Evolutionary conservation across 92 coral and sea anemone species (phyloP), one percentile per base, ranked within the genome.

Genomic region (Palythoa grandis): DNA sequence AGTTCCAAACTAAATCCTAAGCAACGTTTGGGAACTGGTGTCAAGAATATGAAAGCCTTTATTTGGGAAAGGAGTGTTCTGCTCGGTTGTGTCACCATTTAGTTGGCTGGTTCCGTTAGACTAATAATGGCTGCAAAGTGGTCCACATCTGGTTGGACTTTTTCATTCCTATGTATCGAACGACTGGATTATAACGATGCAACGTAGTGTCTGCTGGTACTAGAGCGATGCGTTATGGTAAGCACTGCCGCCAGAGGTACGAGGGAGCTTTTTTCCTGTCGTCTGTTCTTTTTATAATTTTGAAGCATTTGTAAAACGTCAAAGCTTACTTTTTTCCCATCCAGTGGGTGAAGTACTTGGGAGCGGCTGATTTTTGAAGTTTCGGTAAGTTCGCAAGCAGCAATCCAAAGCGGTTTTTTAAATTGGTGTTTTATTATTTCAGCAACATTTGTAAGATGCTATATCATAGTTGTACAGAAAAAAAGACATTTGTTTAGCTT

Each of bases 401-500:
- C 52, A 60, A 43, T 29, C 1, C 35, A 29, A 29, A 29, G 70
- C 48, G 56, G 50, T 29, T 22, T 29, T 76, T 47, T 50, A 79
- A 40, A 63, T 65, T 25, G 50, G 75, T 61, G 58, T 65, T 52
- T 70, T 15, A 65, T 80, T 43, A 22, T 47, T 43, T 52, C 85
- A 80, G 75, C 53, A 65, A 48, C 70, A 65, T 80, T 80, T 80
- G 60, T 37, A 63, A 79, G 54, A 69, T 29, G 40, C 39, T 79
- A 61, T 65, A 79, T 79, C 66, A 80, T 43, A 80, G 85, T 20
- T 80, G 85, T 80, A 80, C 85, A 80, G 85, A 38, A 60, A 20
- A 79, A 50, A n/a, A 70, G 69, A 76, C 58, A 48, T 23, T 29
- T 52, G 7, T 79, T 39, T 17, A 16, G 57, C 60, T 40, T 38